Base-by-base conservation (phyloP, 2,113 vertebrate genomes). In the Cheirogaleus medius region DNA sequence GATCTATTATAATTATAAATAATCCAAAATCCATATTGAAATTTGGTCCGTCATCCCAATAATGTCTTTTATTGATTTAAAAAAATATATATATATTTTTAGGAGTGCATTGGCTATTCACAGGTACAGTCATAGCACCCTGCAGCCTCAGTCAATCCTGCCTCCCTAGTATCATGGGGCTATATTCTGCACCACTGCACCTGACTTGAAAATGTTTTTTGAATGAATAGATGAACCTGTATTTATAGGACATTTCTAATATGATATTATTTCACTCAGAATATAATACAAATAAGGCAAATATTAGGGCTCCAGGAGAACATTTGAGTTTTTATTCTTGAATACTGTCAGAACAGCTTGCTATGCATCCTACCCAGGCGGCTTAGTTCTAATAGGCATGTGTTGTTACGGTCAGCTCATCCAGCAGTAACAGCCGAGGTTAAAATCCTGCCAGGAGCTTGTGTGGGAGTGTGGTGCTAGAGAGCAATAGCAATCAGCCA, bases 261-360 rank as follows among this genome's bases (percentile, higher is more conserved):
- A 23, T 29, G 29, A 39, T 78, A 14, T 9, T 20, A 63, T 86
- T 80, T 49, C 20, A 83, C 21, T 83, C 29, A 94, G 66, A 63
- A n/a, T 58, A 37, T 85, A 78, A 56, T 74, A 20, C 21, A 87
- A 86, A 58, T 17, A 76, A 77, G 73, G 20, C 80, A 85, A 88
- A 83, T 87, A 77, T 18, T 76, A 77, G n/a, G 18, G 69, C 77
- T 93, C n/a, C 6, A 54, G 81, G 66, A 44, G 80, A 85, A 52
- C 5, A 15, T 81, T 56, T 58, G 20, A 8, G 3, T 39, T 82
- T 84, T 91, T 76, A 69, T 69, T 84, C 54, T 34, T 93, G 39
- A 94, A 84, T 91, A 73, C 34, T 66, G 23, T 91, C 29, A 69
- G 91, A 87, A 87, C n/a, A 88, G 44, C 52, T 82, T 86, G 39